Conservation (phyloP, 2,113 vertebrate species). For the Brienomyrus longianalis region DNA sequence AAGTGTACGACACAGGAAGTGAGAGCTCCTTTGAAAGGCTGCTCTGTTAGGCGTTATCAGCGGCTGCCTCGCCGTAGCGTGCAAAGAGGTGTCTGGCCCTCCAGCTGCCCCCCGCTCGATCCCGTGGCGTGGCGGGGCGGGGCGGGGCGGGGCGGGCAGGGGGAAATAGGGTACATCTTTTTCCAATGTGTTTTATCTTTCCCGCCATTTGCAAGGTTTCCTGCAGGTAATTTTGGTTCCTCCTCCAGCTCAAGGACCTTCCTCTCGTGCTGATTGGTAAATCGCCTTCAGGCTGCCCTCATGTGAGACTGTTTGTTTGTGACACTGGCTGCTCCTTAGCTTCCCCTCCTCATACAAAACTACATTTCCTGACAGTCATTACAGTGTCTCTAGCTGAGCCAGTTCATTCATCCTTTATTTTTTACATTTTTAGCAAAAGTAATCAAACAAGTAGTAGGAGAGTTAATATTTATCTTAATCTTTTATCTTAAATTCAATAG, state of each 20-base stretch:
- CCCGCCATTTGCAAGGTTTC: not conserved
- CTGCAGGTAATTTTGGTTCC: not conserved
- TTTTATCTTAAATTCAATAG: not conserved
- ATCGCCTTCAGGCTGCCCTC: not conserved
- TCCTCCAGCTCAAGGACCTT: not conserved
- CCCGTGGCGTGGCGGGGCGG: not conserved
- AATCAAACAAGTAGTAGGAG: not conserved
- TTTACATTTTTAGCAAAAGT: not conserved
- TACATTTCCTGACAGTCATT: not conserved
- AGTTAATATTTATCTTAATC: conserved; percentile 2
- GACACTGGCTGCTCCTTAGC: not conserved
- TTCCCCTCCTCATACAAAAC: not conserved
- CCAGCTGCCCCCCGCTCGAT: not conserved
- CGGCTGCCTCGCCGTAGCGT: not conserved
- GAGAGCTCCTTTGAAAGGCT: not conserved
- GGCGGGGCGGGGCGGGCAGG: not conserved
- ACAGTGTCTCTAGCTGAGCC: not conserved
- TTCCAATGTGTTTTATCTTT: not conserved
- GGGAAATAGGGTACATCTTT: not conserved
- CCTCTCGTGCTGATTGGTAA: not conserved
- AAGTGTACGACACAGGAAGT: not conserved
- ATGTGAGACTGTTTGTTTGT: not conserved
- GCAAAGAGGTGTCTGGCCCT: not conserved
- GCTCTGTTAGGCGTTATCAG: not conserved
- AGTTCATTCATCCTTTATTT: not conserved